A percentile compares a stretch with the other conserved stretches of the same genome.
Evolutionary conservation across 2,113 vertebrate species (phyloP).

Genomic region (Cygnus buccinator): DNA sequence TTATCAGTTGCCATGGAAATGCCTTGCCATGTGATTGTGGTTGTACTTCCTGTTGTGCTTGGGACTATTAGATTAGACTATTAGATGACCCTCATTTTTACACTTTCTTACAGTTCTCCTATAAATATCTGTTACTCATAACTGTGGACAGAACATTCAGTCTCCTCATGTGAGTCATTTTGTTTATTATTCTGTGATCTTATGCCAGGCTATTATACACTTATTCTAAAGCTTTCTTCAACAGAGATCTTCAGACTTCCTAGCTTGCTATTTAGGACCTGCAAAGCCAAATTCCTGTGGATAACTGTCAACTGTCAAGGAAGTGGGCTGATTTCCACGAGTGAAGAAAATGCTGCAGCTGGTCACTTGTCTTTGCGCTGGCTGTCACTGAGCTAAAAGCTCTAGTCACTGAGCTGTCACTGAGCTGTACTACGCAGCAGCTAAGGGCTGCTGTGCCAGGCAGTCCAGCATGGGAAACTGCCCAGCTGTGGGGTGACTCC

Average conservation of each 20-base stretch:
- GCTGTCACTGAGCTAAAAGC: background rate
- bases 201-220: background rate
- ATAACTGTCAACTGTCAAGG: background rate
- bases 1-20: background rate
- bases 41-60: constrained; percentile 7
- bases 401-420: background rate
- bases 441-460: background rate
- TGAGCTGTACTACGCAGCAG: background rate
- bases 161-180: background rate
- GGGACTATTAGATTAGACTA: background rate
- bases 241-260: background rate
- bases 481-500: background rate
- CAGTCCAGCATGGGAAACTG: background rate
- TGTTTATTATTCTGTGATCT: background rate
- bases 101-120: background rate
- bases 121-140: background rate
- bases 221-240: background rate
- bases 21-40: background rate
- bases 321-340: background rate
- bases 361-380: background rate
- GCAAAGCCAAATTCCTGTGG: background rate
- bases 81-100: background rate
- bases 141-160: background rate
- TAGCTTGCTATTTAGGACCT: background rate
- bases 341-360: background rate